These are phyloP conservation scores for Dorcus hopei DNA, from an alignment of 2,888 invertebrate species.

Conservation along the genomic window DNA sequence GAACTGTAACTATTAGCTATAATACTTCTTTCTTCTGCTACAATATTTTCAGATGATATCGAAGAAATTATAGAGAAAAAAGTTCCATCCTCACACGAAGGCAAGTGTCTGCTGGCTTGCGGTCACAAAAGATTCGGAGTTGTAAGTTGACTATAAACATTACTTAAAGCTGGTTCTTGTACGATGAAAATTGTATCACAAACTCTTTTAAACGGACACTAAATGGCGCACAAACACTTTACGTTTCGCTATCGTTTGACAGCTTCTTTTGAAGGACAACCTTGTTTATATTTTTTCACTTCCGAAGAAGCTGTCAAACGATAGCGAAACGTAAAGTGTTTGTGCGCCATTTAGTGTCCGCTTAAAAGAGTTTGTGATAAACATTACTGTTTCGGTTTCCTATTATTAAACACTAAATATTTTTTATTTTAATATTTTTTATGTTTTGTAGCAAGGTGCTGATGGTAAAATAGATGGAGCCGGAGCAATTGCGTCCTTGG, in stretches of 20 bases:
- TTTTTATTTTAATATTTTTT: too few species aligned
- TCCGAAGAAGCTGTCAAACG: too few species aligned
- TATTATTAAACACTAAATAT: neutral
- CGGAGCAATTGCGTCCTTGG: neutral
- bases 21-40: neutral
- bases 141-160: conserved; percentile 40
- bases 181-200: too few species aligned
- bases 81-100: conserved; percentile 45
- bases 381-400: neutral
- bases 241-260: too few species aligned
- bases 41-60: conserved; percentile 26
- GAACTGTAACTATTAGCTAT: neutral
- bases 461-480: conserved; percentile 15
- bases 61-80: conserved; percentile 41
- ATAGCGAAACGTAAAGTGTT: too few species aligned
- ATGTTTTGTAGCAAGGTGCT: conserved; percentile 11
- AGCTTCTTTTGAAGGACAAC: too few species aligned
- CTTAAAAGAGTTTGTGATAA: too few species aligned
- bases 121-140: conserved; percentile 49
- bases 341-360: too few species aligned
- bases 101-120: conserved; percentile 53
- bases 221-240: too few species aligned
- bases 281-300: too few species aligned
- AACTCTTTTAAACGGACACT: too few species aligned
- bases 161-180: too few species aligned